Evolutionary conservation across 2,797 vertebrate genomes (phyloP), one percentile per base, ranked within the genome.

Genomic region (Tenualosa thibaudeaui): DNA sequence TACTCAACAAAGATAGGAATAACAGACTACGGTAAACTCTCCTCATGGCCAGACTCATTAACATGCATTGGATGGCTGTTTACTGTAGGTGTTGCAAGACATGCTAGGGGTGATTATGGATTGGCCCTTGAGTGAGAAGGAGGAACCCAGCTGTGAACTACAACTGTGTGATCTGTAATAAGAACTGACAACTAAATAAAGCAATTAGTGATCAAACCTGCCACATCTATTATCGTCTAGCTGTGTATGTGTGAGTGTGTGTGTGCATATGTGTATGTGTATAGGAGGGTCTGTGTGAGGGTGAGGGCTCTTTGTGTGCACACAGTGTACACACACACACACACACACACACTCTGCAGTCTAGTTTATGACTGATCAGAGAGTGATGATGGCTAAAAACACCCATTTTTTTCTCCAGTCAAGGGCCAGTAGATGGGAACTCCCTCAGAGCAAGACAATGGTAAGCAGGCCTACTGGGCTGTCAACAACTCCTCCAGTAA

Each of bases 161-260:
- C 13, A 40, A 40, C 68, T 15, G 68, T 71, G 68, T 71, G 68
- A 71, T 71, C 68, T 37, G 53, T 31, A 82, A 68, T 85, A 86
- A 89, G 81, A 88, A 83, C 82, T 86, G 82, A 84, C 86, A 85
- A 88, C 86, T 87, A 82, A 17, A 43, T 85, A 46, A 81, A 65
- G 60, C 60, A 71, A 71, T 71, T 71, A 40, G 31, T 71, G 37
- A 13, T 17, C 13, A 40, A 40, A 71, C 68, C 31, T 40, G 37
- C 31, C 31, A 75, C 68, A 75, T 82, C 1, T 9, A 62, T 78
- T 5, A 71, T 46, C 81, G 43, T 82, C 81, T 85, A 83, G 26
- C 13, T 71, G 81, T 81, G 84, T 82, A 49, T 85, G 9, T 58
- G 56, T 58, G 56, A 6, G 56, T 58, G 56, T 22, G 54, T 56